phyloP scores from a whole-genome alignment of 2,113 vertebrate species.

The Rhabdomys dilectus region DNA sequence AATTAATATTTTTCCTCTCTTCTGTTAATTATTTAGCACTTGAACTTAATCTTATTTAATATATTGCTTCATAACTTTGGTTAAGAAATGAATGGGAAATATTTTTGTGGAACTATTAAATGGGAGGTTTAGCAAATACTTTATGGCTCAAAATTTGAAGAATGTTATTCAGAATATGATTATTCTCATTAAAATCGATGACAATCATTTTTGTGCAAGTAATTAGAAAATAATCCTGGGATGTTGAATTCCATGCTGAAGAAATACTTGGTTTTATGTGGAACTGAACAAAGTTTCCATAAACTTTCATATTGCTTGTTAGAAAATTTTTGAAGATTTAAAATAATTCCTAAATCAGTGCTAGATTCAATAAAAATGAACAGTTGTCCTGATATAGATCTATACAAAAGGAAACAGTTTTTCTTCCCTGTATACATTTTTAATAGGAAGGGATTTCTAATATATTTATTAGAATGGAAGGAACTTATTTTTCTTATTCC shows the following conservation, averaged over 20 bases:
- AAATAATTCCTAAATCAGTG: conserved; percentile 37
- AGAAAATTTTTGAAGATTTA: conserved; percentile 50
- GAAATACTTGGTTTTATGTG: conserved; percentile 70
- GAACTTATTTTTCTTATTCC: conserved; percentile 4
- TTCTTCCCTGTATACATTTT: neutral
- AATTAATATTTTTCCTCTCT: conserved; percentile 46
- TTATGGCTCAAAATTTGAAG: conserved; percentile 61
- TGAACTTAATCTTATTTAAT: conserved; percentile 70
- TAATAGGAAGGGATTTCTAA: conserved; percentile 18
- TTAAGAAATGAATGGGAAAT: conserved; percentile 65
- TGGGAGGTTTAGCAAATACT: conserved; percentile 67
- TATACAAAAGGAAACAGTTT: neutral
- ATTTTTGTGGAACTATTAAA: conserved; percentile 62
- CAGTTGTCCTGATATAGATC: neutral
- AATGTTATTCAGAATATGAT: conserved; percentile 69
- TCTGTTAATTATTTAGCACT: conserved; percentile 65
- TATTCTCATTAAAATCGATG: conserved; percentile 60
- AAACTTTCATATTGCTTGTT: conserved; percentile 49
- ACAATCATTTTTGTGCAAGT: conserved; percentile 63
- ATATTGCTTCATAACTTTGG: conserved; percentile 70
- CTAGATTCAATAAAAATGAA: conserved; percentile 46
- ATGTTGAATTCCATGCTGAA: conserved; percentile 57
- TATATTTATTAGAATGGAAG: conserved; percentile 45
- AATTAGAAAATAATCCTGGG: conserved; percentile 63
- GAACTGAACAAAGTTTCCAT: conserved; percentile 62